Evolutionary conservation across 2,888 invertebrate genomes (phyloP), one percentile per base, ranked within the genome.

Genomic region (Scaptomyza caliginosa): DNA sequence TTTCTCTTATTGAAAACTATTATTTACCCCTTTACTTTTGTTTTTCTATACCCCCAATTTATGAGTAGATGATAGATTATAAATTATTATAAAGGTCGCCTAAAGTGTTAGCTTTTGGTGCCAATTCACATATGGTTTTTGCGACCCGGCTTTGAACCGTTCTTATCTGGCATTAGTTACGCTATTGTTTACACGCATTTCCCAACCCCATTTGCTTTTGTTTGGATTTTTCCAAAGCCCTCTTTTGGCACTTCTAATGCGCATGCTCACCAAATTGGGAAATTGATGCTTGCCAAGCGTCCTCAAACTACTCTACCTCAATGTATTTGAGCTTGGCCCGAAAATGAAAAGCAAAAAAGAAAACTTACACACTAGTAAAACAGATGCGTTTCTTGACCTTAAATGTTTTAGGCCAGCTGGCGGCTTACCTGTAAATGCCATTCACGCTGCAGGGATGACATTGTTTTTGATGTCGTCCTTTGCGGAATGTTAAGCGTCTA

Each of bases 381-480:
- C 48, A 40, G 39, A 39, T 26, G 65, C 62, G 79, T 73, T 77
- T 82, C 77, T 82, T 82, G 81, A 82, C 85, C 81, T 84, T 77
- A 26, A 17, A 2, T 0, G 0, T 32, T 6, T 13, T 32, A 13
- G 34, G 34, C 16, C 24, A 34, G 32, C 11, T 30, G 13, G 7
- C 17, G 21, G 11, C 46, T 80, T 57, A 82, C 80, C 80, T 91
- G 91, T 90, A 91, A 90, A 89, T 90, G 88, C 90, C 91, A 91
- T 85, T 91, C 91, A 89, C 89, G 91, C 90, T 91, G 91, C 90
- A 91, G 90, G 89, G 91, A 91, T 89, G 91, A 84, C 84, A 91
- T 84, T 59, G 67, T 84, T 55, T 64, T 4, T 30, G 66, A 86
- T 55, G 66, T 16, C 8, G 34, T 16, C 32, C 78, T 80, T 85